Base-by-base conservation (phyloP, 2,888 invertebrate genomes). In the Dasysyrphus tricinctus region DNA sequence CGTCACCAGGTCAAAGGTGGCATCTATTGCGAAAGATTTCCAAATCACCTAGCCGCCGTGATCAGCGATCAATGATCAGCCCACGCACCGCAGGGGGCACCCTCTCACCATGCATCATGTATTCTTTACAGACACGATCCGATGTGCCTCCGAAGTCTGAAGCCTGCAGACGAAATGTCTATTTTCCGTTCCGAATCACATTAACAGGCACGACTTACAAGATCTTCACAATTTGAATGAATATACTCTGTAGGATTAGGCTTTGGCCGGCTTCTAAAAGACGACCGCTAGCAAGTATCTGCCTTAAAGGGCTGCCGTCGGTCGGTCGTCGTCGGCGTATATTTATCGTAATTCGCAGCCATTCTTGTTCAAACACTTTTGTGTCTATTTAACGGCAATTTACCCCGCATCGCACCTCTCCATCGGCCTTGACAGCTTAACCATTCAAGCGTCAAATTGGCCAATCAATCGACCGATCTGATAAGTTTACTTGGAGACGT, bases 401-500 rank as follows among this genome's bases (percentile, higher is more conserved):
- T 37, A 57, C 59, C 61, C 56, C 72, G 54, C 65, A 51, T 32
- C 34, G n/a, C 67, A 56, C 65, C 39, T 34, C 47, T 14, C 70
- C 69, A 29, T 72, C 57, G 42, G 37, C 74, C 75, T 79, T 86
- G 86, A 86, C 86, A 85, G 85, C 81, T 73, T 32, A 75, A 79
- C 78, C 82, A 82, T 74, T 86, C 82, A 86, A 79, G 51, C 86
- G 81, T 86, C 86, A 86, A 86, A 86, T 86, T 86, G 86, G 86
- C 86, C 86, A 86, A 86, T 86, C 86, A 86, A 86, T 86, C 82
- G 78, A 59, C 75, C 82, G 75, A 86, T 86, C 86, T 75, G 86
- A 86, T 86, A 86, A 86, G 70, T 75, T 67, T 34, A 70, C 72
- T 51, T 49, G 19, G 67, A 67, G 49, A 49, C 67, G 32, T 37